Base-by-base conservation (phyloP, 1,140 invertebrate species). In the Temnothorax longispinosus region DNA sequence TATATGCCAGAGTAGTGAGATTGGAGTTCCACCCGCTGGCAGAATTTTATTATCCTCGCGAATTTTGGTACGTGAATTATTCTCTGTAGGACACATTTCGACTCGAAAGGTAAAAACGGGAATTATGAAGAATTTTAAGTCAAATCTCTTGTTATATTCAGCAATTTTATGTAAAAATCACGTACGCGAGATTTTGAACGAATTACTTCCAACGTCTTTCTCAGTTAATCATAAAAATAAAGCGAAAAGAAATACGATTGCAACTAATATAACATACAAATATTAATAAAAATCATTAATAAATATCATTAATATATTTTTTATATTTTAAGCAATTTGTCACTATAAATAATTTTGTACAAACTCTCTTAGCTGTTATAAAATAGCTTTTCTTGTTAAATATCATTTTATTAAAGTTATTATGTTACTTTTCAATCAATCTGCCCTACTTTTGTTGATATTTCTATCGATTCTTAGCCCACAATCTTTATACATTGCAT, bases 11-110 rank as follows among this genome's bases (percentile, higher is more conserved):
- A 47, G n/a, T 72, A 32, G 69, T 74, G 64, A 67, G 35, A 80
- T 50, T 69, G 18, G 27, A 35, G n/a, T 50, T 74, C 27, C 52
- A 47, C 13, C 38, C 67, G 41, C 3, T 27, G 41, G 54, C 18
- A 50, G 41, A 82, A 74, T 74, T 74, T 82, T 60, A 82, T 82
- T 74, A 60, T 74, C 27, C 38, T 47, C 5, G 35, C 35, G 41
- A 50, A 84, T 62, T 84, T 84, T 15, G 27, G 41, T 50, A 60
- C 8, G 41, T 60, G 56, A 84, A 74, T 84, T 62, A 47, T 62
- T 41, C 32, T 74, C 41, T 71, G 6, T 35, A 74, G 41, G 38
- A 74, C 41, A 74, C 27, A 18, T 72, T 82, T 84, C 8, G 38
- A 56, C 21, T 72, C n/a, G 41, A 75, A 71, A 84, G 58, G 32